Evolutionary conservation across 2,888 invertebrate species (phyloP).

Genomic region (Cheilosia variabilis): DNA sequence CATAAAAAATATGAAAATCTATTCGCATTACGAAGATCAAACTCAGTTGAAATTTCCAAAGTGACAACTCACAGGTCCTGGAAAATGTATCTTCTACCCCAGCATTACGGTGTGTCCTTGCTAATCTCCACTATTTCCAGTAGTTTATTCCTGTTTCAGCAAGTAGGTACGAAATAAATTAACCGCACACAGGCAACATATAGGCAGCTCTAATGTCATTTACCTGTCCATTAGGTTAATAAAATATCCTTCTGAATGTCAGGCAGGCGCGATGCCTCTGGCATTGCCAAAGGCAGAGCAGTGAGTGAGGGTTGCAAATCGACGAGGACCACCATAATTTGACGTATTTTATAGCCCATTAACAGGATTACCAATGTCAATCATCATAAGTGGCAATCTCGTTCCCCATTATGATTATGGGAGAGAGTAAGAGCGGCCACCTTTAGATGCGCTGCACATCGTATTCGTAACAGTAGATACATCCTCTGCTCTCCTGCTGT

Average conservation of each 20-base stretch:
- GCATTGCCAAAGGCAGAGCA: constrained; percentile 33
- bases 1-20: too few species aligned
- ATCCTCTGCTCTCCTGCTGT: neutral
- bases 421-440: neutral
- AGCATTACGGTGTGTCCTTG: too few species aligned
- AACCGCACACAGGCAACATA: constrained; percentile 43
- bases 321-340: constrained; percentile 77
- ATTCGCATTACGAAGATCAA: too few species aligned
- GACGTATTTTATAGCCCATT: constrained; percentile 79
- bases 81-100: too few species aligned
- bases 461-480: neutral
- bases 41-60: too few species aligned
- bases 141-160: too few species aligned
- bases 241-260: constrained; percentile 76
- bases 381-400: constrained; percentile 78
- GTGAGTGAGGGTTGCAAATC: constrained; percentile 36
- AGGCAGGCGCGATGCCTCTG: constrained; percentile 69
- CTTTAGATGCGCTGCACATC: constrained; percentile 70
- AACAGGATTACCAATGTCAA: constrained; percentile 79
- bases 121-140: too few species aligned
- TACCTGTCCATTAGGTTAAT: constrained; percentile 78
- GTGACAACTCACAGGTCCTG: too few species aligned
- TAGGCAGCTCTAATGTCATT: constrained; percentile 74
- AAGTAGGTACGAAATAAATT: constrained; percentile 52
- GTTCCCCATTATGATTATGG: constrained; percentile 76